Evolutionary conservation across 2,888 invertebrate species (phyloP).

Genomic region (Nephrotoma guestfalica): DNA sequence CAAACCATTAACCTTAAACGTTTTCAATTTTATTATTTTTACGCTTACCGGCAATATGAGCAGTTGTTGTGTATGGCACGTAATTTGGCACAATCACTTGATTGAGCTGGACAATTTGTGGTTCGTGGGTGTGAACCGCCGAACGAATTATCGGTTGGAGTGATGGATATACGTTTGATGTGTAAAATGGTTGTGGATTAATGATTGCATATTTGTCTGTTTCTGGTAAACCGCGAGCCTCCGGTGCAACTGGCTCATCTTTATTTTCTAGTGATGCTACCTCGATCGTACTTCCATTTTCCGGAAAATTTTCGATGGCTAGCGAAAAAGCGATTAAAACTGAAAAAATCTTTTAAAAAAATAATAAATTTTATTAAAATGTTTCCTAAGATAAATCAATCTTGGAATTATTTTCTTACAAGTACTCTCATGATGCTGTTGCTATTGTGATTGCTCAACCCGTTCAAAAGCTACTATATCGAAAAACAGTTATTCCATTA

Average conservation of each 20-base stretch:
- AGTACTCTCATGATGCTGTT: slow-evolving; percentile 10
- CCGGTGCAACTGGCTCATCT: not conserved
- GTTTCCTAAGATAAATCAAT: not conserved
- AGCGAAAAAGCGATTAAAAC: not conserved
- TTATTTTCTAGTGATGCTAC: not conserved
- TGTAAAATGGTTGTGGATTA: not conserved
- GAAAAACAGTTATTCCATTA: not conserved
- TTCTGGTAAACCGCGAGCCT: not conserved
- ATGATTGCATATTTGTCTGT: not conserved
- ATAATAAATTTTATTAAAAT: not conserved
- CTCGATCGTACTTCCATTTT: not conserved
- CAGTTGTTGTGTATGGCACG: not conserved
- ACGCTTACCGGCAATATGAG: not conserved
- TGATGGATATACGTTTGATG: not conserved
- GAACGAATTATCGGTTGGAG: not conserved
- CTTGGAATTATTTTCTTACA: slow-evolving; percentile 4
- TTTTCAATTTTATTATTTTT: not conserved
- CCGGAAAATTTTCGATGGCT: not conserved
- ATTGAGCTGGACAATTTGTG: not conserved
- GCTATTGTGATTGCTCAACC: not conserved
- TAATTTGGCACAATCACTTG: not conserved
- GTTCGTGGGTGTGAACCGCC: not conserved
- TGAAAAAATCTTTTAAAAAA: not conserved
- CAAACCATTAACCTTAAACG: not conserved
- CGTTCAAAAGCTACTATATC: slow-evolving; percentile 3